Conservation (phyloP, 2,113 vertebrate genomes). For the Zosterops japonicus region DNA sequence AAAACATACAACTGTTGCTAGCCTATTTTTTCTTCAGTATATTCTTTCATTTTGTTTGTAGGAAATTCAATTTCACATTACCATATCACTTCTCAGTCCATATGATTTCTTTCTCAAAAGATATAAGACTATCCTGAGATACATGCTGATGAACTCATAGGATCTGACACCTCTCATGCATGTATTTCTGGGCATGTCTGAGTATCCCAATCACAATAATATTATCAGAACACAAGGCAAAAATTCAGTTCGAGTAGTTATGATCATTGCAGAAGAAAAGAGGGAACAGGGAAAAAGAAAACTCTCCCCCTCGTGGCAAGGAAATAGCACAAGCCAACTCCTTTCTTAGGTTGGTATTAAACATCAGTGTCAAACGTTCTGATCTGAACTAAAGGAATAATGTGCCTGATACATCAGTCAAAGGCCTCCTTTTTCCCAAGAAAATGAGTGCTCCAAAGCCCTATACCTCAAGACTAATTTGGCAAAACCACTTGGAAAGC, state of each 20-base stretch:
- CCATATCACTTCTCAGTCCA: background rate
- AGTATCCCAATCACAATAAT: background rate
- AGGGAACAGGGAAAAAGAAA: background rate
- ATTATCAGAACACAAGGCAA: background rate
- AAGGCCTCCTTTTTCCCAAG: background rate
- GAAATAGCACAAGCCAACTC: background rate
- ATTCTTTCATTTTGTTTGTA: background rate
- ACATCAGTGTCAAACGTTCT: background rate
- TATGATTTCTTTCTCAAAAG: background rate
- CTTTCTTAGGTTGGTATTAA: background rate
- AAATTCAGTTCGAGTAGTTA: background rate
- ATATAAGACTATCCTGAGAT: background rate
- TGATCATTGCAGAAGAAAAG: background rate
- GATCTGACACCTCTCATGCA: background rate
- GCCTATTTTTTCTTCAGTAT: background rate
- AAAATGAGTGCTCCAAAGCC: background rate
- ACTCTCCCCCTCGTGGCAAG: background rate
- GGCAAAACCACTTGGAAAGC: background rate
- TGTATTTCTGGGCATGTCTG: background rate
- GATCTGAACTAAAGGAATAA: background rate
- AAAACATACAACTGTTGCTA: background rate
- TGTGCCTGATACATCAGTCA: background rate
- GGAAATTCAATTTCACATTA: background rate
- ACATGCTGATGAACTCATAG: background rate
- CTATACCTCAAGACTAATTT: background rate